Conservation (phyloP, 2,888 invertebrate species). For the Acanthoscelides obtectus region DNA sequence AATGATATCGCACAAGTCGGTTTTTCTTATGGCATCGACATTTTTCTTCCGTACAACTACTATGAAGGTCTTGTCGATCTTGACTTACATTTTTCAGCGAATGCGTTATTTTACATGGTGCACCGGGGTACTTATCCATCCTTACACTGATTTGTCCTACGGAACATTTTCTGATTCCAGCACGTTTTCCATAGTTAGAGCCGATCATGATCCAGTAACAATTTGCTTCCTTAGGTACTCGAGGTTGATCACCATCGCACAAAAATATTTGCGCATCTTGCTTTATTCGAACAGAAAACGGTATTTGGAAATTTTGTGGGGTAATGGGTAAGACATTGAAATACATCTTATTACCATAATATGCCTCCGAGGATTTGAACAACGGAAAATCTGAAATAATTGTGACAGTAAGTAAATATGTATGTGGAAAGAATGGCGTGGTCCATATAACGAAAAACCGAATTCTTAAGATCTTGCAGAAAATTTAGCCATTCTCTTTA, state of each 20-base stretch:
- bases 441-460: too few relatives aligned
- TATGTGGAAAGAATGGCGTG: too few relatives aligned
- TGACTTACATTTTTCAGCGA: too few relatives aligned
- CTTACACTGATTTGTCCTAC: too few relatives aligned
- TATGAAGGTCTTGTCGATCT: constrained; percentile 14
- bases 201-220: constrained; percentile 40
- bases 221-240: constrained; percentile 8
- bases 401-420: too few relatives aligned
- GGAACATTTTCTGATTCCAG: constrained; percentile 33
- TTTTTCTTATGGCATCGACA: too few relatives aligned
- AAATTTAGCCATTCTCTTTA: too few relatives aligned
- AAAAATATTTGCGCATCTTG: constrained; percentile 33
- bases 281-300: constrained; percentile 22
- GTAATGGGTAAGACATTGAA: not conserved
- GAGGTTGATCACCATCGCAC: constrained; percentile 23
- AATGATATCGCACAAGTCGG: too few relatives aligned
- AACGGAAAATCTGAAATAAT: too few relatives aligned
- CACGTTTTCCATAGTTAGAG: constrained; percentile 26
- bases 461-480: too few relatives aligned
- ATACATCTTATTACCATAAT: not conserved
- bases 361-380: too few relatives aligned
- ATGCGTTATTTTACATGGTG: constrained; percentile 8
- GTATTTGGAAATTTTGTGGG: constrained; percentile 14
- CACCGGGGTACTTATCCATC: constrained; percentile 7
- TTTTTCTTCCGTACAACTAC: too few relatives aligned